Evolutionary conservation across 2,797 vertebrate genomes (phyloP), one percentile per base, ranked within the genome.

Genomic region (Falco cherrug): DNA sequence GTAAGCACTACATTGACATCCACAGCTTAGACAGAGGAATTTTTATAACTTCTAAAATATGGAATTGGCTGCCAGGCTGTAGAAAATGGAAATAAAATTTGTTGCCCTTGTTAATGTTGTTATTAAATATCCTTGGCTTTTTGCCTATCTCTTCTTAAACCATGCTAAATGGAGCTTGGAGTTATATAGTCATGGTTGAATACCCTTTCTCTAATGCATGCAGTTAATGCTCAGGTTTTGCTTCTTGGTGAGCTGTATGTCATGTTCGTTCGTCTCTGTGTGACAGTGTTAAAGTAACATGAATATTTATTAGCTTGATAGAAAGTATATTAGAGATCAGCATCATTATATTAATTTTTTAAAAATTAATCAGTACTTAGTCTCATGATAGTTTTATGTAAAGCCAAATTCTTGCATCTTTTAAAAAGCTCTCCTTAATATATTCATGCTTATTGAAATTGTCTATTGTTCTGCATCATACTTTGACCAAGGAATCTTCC

Each of bases 91-190:
- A 86, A 54, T 79, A 73, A 84, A 90, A 87, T 84, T 70, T 76
- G 63, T 90, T 90, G 47, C 35, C 47, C 69, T 51, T 73, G 20
- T 92, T 92, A 89, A 90, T 56, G 56, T 65, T 87, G 26, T 71
- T 87, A 70, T 92, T 94, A 96, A 93, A 93, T 97, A 95, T 88
- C 80, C 57, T 96, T 97, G 89, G 90, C 82, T 65, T 91, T 95
- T 59, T 95, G 78, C 87, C 79, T 95, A 10, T 96, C 80, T 97
- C 93, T 95, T 87, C 74, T 79, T 83, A 77, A 93, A 41, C 31
- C 54, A 20, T 35, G 31, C 48, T 89, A 95, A 91, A 61, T 70
- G 53, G 95, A 93, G 87, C 92, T 89, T 87, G 89, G 76, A 65
- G 64, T 96, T 90, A 53, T 4, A 15, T 17, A 86, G 95, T 84